Base-by-base conservation (phyloP, 2,797 vertebrate genomes). In the Labroides dimidiatus region DNA sequence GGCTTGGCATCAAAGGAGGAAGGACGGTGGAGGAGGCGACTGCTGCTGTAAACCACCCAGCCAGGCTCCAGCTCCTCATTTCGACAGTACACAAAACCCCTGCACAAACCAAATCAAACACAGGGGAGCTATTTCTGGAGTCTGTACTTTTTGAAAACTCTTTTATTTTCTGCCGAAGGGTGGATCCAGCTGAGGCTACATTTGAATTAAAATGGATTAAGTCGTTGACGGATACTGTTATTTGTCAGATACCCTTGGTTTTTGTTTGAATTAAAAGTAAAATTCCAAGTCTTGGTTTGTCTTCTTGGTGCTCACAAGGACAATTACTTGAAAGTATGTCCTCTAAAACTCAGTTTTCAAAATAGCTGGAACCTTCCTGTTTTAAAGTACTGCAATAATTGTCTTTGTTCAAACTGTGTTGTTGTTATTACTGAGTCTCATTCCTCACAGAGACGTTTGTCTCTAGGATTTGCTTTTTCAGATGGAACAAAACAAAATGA, bases 51-150 rank as follows among this genome's bases (percentile, higher is more conserved):
- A 58, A 97, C 96, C 62, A 99, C 90, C 98, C 98, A 99, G 19
- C 98, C 97, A 0, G 95, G 85, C 84, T 99, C 98, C 91, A 99
- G 85, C 69, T 99, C 97, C 90, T 99, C 98, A 0, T 99, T 99
- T 53, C 97, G 94, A 91, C 96, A 98, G 85, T 99, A 99, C 74
- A 99, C 97, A 89, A 99, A 99, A 6, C 98, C 97, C 83, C 98
- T 99, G 88, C 1, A 55, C 45, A 74, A 65, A 55, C 42, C 74
- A 59, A 64, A 57, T 75, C 54, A 77, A 16, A 60, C 36, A 63
- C 44, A 20, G 10, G 15, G 10, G n/a, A 53, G 39, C 52, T n/a
- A 41, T 51, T 54, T 39, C 13, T 7, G 8, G 45, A 16, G 4
- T 62, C 30, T 64, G 7, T 11, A 44, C 15, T 30, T 53, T 39